These are phyloP conservation scores for Malurus alboscapulatus DNA, from an alignment of 2,113 vertebrate species.

Conservation along the genomic window DNA sequence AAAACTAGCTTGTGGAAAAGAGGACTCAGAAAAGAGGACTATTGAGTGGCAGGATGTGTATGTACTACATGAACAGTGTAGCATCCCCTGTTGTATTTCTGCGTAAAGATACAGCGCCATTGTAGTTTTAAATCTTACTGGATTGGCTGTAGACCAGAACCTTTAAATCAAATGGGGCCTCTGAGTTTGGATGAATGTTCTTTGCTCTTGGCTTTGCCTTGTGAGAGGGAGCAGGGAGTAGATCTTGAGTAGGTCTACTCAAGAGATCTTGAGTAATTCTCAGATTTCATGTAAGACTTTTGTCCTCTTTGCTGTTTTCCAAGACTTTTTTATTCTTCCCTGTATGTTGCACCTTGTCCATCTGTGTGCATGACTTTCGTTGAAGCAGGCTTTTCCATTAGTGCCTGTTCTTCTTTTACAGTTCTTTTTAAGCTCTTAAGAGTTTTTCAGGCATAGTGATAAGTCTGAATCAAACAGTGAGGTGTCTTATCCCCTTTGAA, in stretches of 20 bases:
- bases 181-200: not conserved
- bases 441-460: not conserved
- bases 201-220: not conserved
- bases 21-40: not conserved
- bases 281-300: not conserved
- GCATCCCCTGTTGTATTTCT: not conserved
- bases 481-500: not conserved
- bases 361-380: not conserved
- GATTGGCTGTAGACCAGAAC: not conserved
- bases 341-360: not conserved
- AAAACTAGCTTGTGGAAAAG: not conserved
- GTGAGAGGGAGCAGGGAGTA: not conserved
- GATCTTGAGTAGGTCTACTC: not conserved
- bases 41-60: accelerated
- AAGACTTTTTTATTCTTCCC: not conserved
- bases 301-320: not conserved
- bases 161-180: not conserved
- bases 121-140: not conserved
- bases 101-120: not conserved
- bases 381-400: not conserved
- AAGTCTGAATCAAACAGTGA: not conserved
- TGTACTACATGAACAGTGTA: not conserved
- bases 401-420: not conserved
- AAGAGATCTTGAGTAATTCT: not conserved
- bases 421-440: not conserved